Conservation (phyloP, 2,797 vertebrate genomes). For the Rhabdophis nuchalis region DNA sequence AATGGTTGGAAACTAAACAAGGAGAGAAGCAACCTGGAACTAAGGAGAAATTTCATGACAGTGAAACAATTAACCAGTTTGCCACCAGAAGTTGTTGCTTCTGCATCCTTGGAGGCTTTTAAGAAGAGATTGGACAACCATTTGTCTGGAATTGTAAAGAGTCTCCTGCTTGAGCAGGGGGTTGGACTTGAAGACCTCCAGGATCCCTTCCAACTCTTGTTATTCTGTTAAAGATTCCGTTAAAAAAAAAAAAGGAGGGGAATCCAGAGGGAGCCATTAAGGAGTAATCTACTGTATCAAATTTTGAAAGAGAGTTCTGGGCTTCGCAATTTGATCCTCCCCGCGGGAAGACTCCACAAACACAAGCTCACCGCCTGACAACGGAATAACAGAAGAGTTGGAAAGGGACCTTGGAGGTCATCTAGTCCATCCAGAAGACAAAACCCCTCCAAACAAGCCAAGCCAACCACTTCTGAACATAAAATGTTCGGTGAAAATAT, state of each 20-base stretch:
- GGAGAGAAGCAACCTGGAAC: no score
- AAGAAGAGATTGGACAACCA: no score
- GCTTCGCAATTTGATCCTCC: conserved; percentile 58
- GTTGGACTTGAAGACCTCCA: not conserved
- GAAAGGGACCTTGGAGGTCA: no score
- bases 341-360: conserved; percentile 42
- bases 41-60: no score
- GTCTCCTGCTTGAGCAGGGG: not conserved
- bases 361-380: conserved; percentile 53
- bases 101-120: no score
- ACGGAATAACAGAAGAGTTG: no score
- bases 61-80: no score
- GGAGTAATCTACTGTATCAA: conserved; percentile 62
- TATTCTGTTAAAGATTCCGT: not conserved
- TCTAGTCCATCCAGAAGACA: conserved; percentile 5
- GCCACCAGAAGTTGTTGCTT: no score
- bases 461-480: not conserved
- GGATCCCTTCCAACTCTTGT: not conserved
- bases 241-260: conserved; percentile 41
- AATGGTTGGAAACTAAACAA: no score
- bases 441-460: not conserved
- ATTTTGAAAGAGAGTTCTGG: conserved; percentile 55
- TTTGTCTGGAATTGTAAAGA: no score
- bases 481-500: conserved; percentile 2
- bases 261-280: conserved; percentile 75